Evolutionary conservation across 2,888 invertebrate species (phyloP), one percentile per base, ranked within the genome.

Genomic region (Ornithoptera alexandrae): DNA sequence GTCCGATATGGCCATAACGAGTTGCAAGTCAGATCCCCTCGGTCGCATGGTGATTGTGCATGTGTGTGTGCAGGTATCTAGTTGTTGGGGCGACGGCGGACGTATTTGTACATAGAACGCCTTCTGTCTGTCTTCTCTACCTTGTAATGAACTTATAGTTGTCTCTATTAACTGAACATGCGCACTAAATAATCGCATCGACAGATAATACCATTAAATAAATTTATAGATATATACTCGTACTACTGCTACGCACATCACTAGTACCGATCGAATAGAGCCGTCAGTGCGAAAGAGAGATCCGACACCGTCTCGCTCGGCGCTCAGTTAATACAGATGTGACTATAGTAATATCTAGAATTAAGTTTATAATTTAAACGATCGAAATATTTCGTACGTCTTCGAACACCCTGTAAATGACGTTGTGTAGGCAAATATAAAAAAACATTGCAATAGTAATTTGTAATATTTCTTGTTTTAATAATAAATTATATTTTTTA

Each of bases 401-500:
- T 79, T 79, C 78, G 81, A 73, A 68, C 75, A 74, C 75, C 74
- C 73, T 68, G 68, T 74, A 72, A 70, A 76, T 75, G 76, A 78
- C 80, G 80, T 77, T 81, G 76, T 86, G 86, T 88, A 30, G 30
- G 30, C 3, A 30, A 30, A 30, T 30, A 30, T 4, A 30, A 85
- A 74, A 84, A 46, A 46, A 83, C 83, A 84, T 84, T 83, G 79
- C 82, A 79, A 74, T 76, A 77, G 77, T 85, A 67, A 67, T 90
- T 89, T 90, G 88, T 92, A 90, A 86, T 81, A 79, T 86, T 85
- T 70, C 85, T 88, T 87, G 88, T 90, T 90, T 65, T 88, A 85
- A 85, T 87, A 91, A 88, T 92, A 92, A 92, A 92, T 92, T 92
- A 92, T 92, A 91, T 87, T 92, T 90, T 89, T 89, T 87, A 84